Base-by-base conservation (phyloP, 2,888 invertebrate genomes). In the Eugnorisma glareosa region DNA sequence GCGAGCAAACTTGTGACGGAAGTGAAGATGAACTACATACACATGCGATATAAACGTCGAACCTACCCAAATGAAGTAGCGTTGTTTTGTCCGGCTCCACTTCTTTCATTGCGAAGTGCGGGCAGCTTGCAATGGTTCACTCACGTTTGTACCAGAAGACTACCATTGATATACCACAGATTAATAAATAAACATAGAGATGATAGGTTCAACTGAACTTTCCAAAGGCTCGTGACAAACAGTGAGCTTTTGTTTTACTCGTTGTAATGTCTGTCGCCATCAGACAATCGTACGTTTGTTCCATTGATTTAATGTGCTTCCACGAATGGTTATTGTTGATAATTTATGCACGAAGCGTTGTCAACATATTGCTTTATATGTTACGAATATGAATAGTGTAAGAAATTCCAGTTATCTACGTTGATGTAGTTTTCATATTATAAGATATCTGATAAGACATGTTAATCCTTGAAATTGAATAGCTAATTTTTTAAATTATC, bases 301-400 rank as follows among this genome's bases (percentile, higher is more conserved):
- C 89, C 79, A 91, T 91, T 90, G 84, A 91, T 92, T 91, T 92
- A 88, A 93, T 91, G 95, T 95, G 95, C 95, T 95, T 95, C 95
- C 95, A 95, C 93, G 88, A 88, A 91, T 91, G 88, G 88, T 91
- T 91, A 89, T 89, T 91, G 90, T 91, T 92, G 89, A 91, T 92
- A 88, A 91, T 91, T 89, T 90, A 90, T 90, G 91, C 93, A 93
- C 90, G 84, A 88, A 82, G 82, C 86, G 85, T 89, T 86, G 81
- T 76, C 84, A 85, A 76, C 79, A 81, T 73, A 86, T 86, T 83
- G 88, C 89, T 89, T 89, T 86, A 83, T 78, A 82, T 88, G 87
- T 87, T 88, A 83, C 63, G 67, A 82, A 28, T 64, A 77, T 67
- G 64, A 64, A 71, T 85, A 83, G 68, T 77, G 66, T 84, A 86